A percentile compares a stretch with the other conserved stretches of the same genome.
Evolutionary conservation across 2,888 invertebrate species (phyloP).

Genomic region (Dastarcus helophoroides): DNA sequence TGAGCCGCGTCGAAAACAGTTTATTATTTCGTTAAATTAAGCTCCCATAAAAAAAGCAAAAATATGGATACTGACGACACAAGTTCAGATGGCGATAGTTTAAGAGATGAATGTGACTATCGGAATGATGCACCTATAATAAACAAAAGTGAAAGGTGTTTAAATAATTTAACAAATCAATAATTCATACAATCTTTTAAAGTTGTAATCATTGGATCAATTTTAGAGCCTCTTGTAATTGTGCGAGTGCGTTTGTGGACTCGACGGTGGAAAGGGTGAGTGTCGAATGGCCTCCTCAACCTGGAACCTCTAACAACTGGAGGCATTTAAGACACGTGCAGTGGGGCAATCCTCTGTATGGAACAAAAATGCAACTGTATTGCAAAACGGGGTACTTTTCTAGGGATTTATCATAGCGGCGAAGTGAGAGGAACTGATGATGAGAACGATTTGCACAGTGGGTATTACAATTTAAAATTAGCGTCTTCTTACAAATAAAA

Average conservation of each 20-base stretch:
- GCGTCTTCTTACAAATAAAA: constrained; percentile 3
- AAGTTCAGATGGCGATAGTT: too few species aligned
- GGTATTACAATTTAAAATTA: constrained; percentile 17
- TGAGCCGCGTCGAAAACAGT: too few species aligned
- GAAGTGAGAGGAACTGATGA: constrained; percentile 41
- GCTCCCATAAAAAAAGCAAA: too few species aligned
- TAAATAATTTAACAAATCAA: too few species aligned
- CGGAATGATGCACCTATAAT: too few species aligned
- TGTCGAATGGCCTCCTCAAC: constrained; percentile 27
- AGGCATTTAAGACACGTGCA: constrained; percentile 17
- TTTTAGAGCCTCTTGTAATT: constrained; percentile 3
- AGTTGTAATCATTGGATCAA: too few species aligned
- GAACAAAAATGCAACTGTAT: constrained; percentile 43
- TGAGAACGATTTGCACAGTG: constrained; percentile 43
- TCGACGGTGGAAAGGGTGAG: constrained; percentile 8
- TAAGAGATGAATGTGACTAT: too few species aligned
- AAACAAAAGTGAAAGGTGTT: too few species aligned
- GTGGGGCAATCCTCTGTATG: constrained; percentile 36
- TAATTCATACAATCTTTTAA: too few species aligned
- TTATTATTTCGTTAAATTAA: too few species aligned
- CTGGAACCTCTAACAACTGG: constrained; percentile 16
- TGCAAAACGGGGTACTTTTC: constrained; percentile 44
- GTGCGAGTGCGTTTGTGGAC: background rate
- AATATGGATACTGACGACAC: too few species aligned
- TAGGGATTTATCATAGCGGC: constrained; percentile 42